Evolutionary conservation across 1,140 invertebrate species (phyloP), one percentile per base, ranked within the genome.

Genomic region (Portunus trituberculatus): DNA sequence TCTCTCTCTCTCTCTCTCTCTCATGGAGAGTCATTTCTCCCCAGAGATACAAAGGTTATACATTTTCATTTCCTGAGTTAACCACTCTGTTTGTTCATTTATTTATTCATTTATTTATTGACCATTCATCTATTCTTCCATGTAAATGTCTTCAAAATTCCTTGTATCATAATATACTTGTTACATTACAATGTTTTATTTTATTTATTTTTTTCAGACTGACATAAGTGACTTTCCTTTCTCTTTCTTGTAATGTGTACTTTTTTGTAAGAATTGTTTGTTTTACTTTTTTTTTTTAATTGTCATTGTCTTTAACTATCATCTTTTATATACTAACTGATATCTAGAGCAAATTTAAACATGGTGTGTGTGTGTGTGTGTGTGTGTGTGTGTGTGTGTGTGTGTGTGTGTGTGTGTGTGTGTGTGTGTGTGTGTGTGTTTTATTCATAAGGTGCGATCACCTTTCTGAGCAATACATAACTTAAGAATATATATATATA

Each of bases 361-460:
- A 59, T 20, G 8, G 32, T 88, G 16, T 88, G 16, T 31, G 7
- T 45, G 28, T 89, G 12, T 89, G 8, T 32, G 29, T 88, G 87
- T 39, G 87, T 31, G 28, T 31, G 86, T 88, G 86, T 4, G 28
- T 88, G 86, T 31, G 86, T 93, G 67, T 93, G 67, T 93, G 67
- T 93, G 67, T 93, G 76, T 82, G 67, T 93, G 67, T 93, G 32
- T 93, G 76, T 82, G 67, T 93, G 67, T 93, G 67, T 82, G 67
- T 93, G 67, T 83, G 67, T 93, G 67, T 76, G 67, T 93, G 67
- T 93, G 67, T 93, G 67, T 93, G 31, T 88, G 29, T 32, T 14
- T 88, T 39, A 45, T 76, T 39, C 32, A 39, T 59, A 28, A 31
- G 12, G 59, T 67, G 59, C 67, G 31, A 59, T 52, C 59, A 92